Evolutionary conservation across 2,797 vertebrate species (phyloP), one percentile per base, ranked within the genome.

Genomic region (Gymnothorax reevesii): DNA sequence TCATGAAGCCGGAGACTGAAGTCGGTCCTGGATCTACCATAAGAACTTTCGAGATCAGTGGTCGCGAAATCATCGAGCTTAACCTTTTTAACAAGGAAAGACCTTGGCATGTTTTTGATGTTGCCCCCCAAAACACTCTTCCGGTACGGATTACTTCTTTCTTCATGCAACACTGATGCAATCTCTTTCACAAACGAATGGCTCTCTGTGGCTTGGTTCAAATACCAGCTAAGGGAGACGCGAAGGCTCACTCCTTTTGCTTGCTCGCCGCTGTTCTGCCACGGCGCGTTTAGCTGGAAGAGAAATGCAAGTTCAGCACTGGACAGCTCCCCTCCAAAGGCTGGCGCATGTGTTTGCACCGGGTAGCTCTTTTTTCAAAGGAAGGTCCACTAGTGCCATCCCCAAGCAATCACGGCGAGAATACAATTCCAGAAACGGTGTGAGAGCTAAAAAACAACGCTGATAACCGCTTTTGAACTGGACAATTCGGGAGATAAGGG

Each of bases 81-180:
- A 93, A 98, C 97, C 97, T 99, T 99, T 95, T 99, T 99, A 90
- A 99, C 98, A 96, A 99, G 95, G 94, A 99, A 99, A 91, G 98
- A 99, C 95, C 98, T 98, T 95, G 98, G 98, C 98, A 99, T 99
- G 96, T 93, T 98, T 96, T 92, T 94, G 93, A 91, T 89, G 91
- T 92, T 84, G 88, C 82, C 86, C 79, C 80, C 90, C 94, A 90
- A 91, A 88, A 85, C 71, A 89, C 88, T 91, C 93, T 94, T 94
- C 95, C 94, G 94, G 93, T 92, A 92, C 95, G 92, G 33, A 91
- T 90, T 88, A 87, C 89, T 69, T 84, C 83, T 84, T 49, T 84
- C 60, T 84, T 84, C 64, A 84, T 66, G 83, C 83, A 66, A 66
- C 77, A 60, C 52, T 33, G 88, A 89, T 91, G 88, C 83, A 85